phyloP scores from a whole-genome alignment of 2,888 invertebrate species.

The Shargacucullia verbasci region DNA sequence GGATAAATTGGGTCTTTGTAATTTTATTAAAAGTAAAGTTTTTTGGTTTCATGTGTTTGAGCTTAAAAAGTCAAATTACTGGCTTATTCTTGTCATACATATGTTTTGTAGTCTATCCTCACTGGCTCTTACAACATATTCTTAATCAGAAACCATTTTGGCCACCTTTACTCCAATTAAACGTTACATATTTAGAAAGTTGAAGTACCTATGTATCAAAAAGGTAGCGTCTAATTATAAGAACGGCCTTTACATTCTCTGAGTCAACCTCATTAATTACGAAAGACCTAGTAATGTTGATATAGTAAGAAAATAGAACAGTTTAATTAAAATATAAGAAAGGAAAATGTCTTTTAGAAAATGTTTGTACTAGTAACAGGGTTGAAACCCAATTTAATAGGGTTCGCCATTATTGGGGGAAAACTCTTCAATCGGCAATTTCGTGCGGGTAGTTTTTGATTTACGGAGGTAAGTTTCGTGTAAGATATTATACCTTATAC shows the following conservation, averaged over 20 bases:
- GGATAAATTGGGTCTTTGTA: conserved; percentile 23
- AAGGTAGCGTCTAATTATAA: conserved; percentile 10
- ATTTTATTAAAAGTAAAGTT: conserved; percentile 27
- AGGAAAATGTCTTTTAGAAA: background rate
- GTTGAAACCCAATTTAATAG: conserved; percentile 21
- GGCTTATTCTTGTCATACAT: background rate
- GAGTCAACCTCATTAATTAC: conserved; percentile 13
- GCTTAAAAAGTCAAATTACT: background rate
- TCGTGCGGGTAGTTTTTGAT: conserved; percentile 19
- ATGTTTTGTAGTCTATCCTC: background rate
- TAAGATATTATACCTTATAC: conserved; percentile 9
- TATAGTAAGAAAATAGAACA: conserved; percentile 5
- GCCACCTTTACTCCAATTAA: background rate
- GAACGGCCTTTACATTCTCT: conserved; percentile 2
- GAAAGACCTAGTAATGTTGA: conserved; percentile 1
- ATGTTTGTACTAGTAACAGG: background rate
- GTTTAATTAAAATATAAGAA: conserved; percentile 13
- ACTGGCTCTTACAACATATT: too few relatives aligned
- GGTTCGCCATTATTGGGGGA: background rate
- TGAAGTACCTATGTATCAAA: conserved; percentile 3
- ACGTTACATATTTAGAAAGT: background rate
- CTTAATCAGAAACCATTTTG: background rate
- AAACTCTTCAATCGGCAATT: conserved; percentile 20
- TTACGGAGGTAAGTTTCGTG: conserved; percentile 30
- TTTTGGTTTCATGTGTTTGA: conserved; percentile 15